phyloP scores from a whole-genome alignment of 2,797 vertebrate genomes.

The Danio tinwini region DNA sequence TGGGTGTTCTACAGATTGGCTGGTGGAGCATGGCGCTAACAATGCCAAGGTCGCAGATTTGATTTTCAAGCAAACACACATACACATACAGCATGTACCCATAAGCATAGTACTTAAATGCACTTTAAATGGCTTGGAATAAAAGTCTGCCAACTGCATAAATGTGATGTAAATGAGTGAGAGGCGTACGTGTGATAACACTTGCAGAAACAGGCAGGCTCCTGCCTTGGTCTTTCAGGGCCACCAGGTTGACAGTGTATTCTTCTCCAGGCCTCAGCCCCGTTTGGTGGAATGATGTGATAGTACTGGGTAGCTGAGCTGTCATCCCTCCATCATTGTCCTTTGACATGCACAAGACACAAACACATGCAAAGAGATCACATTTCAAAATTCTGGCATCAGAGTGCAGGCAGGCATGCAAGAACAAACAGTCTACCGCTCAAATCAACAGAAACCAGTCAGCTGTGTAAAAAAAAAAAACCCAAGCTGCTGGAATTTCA shows the following conservation, averaged over 20 bases:
- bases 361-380: conserved; percentile 40
- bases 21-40: conserved; percentile 4
- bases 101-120: not conserved
- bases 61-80: not conserved
- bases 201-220: conserved; percentile 88
- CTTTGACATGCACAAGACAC: conserved; percentile 67
- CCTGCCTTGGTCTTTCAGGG: conserved; percentile 90
- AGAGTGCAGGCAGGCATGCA: conserved; percentile 41
- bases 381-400: conserved; percentile 30
- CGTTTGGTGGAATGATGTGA: conserved; percentile 94
- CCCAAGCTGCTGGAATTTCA: conserved; percentile 13
- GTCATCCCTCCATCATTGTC: conserved; percentile 97
- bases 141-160: conserved; percentile 1
- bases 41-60: conserved; percentile 10
- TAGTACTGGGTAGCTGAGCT: conserved; percentile 92
- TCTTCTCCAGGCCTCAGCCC: conserved; percentile 94
- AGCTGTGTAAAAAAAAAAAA: conserved; percentile 15
- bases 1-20: conserved; percentile 1
- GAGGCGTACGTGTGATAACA: conserved; percentile 86
- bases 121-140: not conserved
- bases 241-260: conserved; percentile 92
- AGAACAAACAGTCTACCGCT: conserved; percentile 31
- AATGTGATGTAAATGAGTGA: not conserved
- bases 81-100: not conserved
- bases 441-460: conserved; percentile 41